These are phyloP conservation scores for Eupithecia tripunctaria DNA, from an alignment of 2,888 invertebrate genomes.

Conservation along the genomic window DNA sequence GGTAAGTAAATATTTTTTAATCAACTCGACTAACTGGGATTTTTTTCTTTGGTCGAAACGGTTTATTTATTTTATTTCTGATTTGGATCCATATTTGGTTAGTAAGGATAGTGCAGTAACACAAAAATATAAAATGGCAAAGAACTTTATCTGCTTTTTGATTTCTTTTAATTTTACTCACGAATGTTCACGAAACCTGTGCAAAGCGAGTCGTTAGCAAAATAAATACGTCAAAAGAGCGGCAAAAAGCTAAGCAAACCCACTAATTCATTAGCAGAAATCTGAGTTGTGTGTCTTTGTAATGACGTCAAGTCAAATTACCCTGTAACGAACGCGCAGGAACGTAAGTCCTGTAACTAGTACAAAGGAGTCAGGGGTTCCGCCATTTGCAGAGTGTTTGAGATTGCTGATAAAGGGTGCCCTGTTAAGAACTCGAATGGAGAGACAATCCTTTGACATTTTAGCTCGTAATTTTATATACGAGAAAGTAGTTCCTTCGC, in stretches of 20 bases:
- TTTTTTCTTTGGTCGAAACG: not conserved
- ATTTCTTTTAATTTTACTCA: not conserved
- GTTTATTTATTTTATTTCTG: not conserved
- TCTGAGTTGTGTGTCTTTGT: constrained; percentile 12
- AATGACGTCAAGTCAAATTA: constrained; percentile 24
- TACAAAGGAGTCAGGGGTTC: constrained; percentile 14
- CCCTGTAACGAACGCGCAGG: constrained; percentile 12
- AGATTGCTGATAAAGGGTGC: constrained; percentile 21
- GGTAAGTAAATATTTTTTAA: not conserved
- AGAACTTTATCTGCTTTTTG: not conserved
- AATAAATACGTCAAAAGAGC: not conserved
- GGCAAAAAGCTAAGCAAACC: constrained; percentile 1
- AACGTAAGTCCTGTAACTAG: constrained; percentile 7
- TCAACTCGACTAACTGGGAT: not conserved
- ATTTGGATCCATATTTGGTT: no score
- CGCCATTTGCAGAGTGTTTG: constrained; percentile 19
- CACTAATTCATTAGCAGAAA: constrained; percentile 10
- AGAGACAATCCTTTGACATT: constrained; percentile 22
- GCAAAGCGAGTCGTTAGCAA: not conserved
- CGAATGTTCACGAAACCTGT: not conserved
- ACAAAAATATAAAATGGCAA: not conserved
- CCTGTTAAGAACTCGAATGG: constrained; percentile 10
- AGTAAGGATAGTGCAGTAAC: no score
- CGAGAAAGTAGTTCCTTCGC: not conserved
- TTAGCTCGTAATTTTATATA: constrained; percentile 13